Base-by-base conservation (phyloP, 23 tunicate genomes). In the Trididemnum nubilum region DNA sequence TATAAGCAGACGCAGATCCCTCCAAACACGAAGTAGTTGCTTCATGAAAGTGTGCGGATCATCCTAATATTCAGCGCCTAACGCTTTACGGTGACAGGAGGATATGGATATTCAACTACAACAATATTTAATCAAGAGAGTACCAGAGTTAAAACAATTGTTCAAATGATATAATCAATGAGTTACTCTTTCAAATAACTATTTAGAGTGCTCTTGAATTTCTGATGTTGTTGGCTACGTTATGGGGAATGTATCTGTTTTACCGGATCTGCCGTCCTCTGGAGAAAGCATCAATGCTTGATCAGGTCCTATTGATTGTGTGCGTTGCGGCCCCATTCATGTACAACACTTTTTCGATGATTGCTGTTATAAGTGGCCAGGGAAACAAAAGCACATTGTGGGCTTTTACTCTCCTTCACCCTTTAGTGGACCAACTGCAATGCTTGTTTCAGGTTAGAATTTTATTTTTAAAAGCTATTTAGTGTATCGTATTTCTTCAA, bases 381-480 rank as follows among this genome's bases (percentile, higher is more conserved):
- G 82, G 72, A 27, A 71, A 77, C 51, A 54, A 72, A 57, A 35
- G 36, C 1, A 1, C 69, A 25, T 50, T 23, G 0, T 84, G 95
- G 95, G 64, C 15, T 9, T 23, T 84, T 0, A 79, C 88, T 1
- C 27, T 78, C 21, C 18, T 84, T 25, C 51, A 60, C 0, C 95
- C 95, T 7, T 34, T 89, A 33, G 36, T 71, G 27, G 95, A 89
- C 39, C 31, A 65, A 19, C 22, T 78, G 31, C 95, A 85, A 26
- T 66, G 85, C 52, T 24, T 84, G 4, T 30, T 89, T 0, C 95
- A 89, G 89, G 95, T 89, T 22, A 21, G n/a, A n/a, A n/a, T n/a
- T n/a, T n/a, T n/a, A n/a, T n/a, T n/a, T n/a, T n/a, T n/a, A n/a
- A n/a, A n/a, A n/a, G n/a, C n/a, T n/a, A n/a, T n/a, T n/a, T n/a